Evolutionary conservation across 2,888 invertebrate species (phyloP).

Genomic region (Mechanitis mazaeus): DNA sequence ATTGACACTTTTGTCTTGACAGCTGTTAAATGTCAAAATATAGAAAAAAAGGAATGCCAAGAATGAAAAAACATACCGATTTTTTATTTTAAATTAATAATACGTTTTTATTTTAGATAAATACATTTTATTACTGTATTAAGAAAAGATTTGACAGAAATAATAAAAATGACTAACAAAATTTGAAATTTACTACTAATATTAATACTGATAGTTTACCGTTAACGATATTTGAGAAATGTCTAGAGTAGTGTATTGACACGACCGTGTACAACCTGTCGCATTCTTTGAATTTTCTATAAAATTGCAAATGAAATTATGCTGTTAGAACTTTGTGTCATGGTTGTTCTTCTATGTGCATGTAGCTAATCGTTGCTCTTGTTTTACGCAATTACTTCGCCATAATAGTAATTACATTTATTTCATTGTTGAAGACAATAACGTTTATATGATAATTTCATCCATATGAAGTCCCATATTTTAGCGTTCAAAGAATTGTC

Average conservation of each 20-base stretch:
- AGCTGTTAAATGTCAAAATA: conserved; percentile 11
- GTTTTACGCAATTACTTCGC: background rate
- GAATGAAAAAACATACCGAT: background rate
- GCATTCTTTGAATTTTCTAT: conserved; percentile 3
- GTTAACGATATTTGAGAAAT: background rate
- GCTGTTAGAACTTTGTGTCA: conserved; percentile 2
- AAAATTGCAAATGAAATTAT: conserved; percentile 5
- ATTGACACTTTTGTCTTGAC: conserved; percentile 5
- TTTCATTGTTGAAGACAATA: conserved; percentile 1
- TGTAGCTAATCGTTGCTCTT: conserved; percentile 2
- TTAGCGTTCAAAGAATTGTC: conserved; percentile 9
- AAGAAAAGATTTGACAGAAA: too few relatives aligned
- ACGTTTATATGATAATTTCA: background rate
- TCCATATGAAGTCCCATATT: conserved; percentile 1
- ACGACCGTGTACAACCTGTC: conserved; percentile 4
- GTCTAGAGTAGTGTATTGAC: background rate
- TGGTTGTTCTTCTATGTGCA: conserved; percentile 2
- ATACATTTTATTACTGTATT: too few relatives aligned
- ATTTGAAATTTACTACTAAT: background rate
- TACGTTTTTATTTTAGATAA: too few relatives aligned
- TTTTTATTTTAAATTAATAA: background rate
- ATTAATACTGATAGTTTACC: background rate
- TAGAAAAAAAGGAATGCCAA: background rate
- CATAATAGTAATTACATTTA: background rate
- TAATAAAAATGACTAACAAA: background rate